Evolutionary conservation across 2,797 vertebrate genomes (phyloP), one percentile per base, ranked within the genome.

Genomic region (Catharus ustulatus): DNA sequence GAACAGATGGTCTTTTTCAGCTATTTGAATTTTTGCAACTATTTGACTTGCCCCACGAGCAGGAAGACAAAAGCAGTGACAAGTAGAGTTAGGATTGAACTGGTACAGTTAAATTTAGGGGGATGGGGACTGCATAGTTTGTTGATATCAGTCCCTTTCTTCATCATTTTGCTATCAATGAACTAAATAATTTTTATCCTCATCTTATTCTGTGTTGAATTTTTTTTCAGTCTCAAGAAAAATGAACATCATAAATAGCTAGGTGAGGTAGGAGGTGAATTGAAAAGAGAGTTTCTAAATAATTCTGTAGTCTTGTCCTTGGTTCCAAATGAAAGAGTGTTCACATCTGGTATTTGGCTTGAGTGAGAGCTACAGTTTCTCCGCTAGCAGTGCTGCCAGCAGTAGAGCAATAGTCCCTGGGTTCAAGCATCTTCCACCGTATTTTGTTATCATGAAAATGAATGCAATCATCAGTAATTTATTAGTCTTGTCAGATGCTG

Each of bases 1-100:
- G 81, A 90, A 84, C 57, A 90, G 77, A 67, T 89, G 74, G 57
- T 46, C 74, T 87, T 90, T 84, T 89, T 67, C 88, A 83, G 52
- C 63, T 89, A 1, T 80, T 84, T 92, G 61, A 45, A 12, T 79
- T 27, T 63, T 84, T 84, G 26, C 24, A 76, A 43, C 61, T 89
- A 66, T 64, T 62, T 87, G 74, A 83, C 84, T 59, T 94, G 34
- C 71, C 71, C 57, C 2, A 1, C 3, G 2, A 84, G 61, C 57
- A 63, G 27, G 8, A 42, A 63, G 18, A 49, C 63, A 59, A 79
- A 26, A 81, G 21, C 51, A 94, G 26, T n/a, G 59, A 59, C 19
- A 38, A 55, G 30, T 59, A 18, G 85, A 48, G 38, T 83, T 77
- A 67, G 52, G 45, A 78, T 40, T 81, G 66, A 13, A n/a, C 57